These are phyloP conservation scores for Solenopsis fugax DNA, from an alignment of 1,140 invertebrate genomes.

Conservation along the genomic window DNA sequence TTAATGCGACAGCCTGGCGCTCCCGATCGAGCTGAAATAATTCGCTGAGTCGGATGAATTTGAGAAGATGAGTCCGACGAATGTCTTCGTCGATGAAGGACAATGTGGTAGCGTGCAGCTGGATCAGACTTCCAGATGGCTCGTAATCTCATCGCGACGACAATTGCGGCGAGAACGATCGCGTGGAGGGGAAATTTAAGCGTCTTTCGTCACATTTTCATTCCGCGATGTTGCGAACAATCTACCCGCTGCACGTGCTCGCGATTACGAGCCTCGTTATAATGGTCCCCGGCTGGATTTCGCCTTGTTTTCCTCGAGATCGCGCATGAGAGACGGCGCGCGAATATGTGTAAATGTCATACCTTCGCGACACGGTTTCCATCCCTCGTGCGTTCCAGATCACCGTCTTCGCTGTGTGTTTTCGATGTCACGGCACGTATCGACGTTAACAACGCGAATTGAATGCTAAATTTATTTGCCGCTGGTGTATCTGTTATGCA, in stretches of 20 bases:
- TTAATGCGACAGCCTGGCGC: constrained; percentile 10
- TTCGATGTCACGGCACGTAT: constrained; percentile 31
- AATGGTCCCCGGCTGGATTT: constrained; percentile 1
- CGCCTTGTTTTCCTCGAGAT: not conserved
- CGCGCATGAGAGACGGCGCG: not conserved
- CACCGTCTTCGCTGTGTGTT: constrained; percentile 51
- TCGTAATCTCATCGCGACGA: constrained; percentile 33
- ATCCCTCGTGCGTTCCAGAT: constrained; percentile 51
- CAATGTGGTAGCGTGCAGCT: not conserved
- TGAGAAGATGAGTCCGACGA: constrained; percentile 25
- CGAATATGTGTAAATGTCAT: constrained; percentile 63
- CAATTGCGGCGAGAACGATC: not conserved
- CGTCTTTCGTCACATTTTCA: constrained; percentile 4
- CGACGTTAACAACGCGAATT: constrained; percentile 23
- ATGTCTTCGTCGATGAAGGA: constrained; percentile 25
- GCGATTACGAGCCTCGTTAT: constrained; percentile 27
- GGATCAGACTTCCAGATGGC: not conserved
- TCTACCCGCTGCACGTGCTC: not conserved
- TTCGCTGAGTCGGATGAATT: constrained; percentile 34
- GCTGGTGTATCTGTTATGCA: not conserved
- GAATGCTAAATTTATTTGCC: constrained; percentile 36
- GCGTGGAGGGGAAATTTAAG: not conserved
- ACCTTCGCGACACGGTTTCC: constrained; percentile 22
- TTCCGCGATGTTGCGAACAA: not conserved
- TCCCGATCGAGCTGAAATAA: constrained; percentile 45